These are phyloP conservation scores for Cairina moschata DNA, from an alignment of 2,113 vertebrate species.

Conservation along the genomic window DNA sequence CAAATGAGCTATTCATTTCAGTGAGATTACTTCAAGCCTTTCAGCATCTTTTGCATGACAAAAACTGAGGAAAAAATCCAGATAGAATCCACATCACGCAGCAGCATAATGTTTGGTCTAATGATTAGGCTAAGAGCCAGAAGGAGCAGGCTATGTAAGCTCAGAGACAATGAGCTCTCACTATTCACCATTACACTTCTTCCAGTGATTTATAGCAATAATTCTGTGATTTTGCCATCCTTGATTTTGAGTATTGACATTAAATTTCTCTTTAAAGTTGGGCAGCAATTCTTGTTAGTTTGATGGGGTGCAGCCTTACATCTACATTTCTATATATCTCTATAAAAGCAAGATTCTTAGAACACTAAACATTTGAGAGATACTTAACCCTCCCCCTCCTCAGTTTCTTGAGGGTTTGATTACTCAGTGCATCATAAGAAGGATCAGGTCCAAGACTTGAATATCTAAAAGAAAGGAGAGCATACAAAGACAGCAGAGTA, in stretches of 20 bases:
- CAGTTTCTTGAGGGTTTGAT: background rate
- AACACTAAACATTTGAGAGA: background rate
- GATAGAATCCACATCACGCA: constrained; percentile 7
- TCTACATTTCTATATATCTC: background rate
- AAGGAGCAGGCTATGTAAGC: constrained; percentile 4
- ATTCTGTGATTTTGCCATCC: background rate
- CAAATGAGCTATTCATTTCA: constrained; percentile 59
- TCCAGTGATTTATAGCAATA: background rate
- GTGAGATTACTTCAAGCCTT: constrained; percentile 26
- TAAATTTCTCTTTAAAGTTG: background rate
- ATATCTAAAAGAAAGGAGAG: background rate
- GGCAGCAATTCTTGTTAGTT: background rate
- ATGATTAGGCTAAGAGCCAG: constrained; percentile 23
- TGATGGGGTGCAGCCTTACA: background rate
- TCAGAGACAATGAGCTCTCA: background rate
- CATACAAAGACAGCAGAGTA: background rate
- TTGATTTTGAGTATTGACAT: background rate
- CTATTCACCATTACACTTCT: background rate
- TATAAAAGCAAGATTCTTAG: background rate
- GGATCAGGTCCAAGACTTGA: background rate
- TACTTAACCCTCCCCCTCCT: background rate
- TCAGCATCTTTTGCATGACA: constrained; percentile 38
- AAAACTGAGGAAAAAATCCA: constrained; percentile 10
- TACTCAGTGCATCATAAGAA: background rate
- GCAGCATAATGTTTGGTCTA: constrained; percentile 27